Evolutionary conservation across 2,888 invertebrate species (phyloP).

Genomic region (Trachelus troglodyta): DNA sequence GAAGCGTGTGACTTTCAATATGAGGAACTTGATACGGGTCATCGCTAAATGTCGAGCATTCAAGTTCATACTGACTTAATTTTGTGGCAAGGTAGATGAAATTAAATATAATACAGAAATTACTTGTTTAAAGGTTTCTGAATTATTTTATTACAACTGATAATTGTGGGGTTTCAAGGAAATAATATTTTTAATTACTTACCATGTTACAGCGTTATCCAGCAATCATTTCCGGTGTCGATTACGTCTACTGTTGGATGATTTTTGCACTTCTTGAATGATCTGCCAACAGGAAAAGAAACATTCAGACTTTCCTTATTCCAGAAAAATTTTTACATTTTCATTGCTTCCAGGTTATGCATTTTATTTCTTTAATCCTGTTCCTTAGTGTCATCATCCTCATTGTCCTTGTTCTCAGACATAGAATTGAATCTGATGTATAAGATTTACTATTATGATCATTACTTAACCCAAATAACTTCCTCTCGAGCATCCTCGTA

Average conservation of each 20-base stretch:
- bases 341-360: neutral
- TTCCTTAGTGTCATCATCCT: neutral
- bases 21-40: neutral
- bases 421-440: neutral
- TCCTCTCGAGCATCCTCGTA: neutral
- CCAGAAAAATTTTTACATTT: neutral
- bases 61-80: neutral
- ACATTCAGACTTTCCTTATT: neutral
- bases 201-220: neutral
- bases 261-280: conserved; percentile 11
- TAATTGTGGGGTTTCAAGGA: neutral
- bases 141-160: neutral
- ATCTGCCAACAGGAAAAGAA: conserved; percentile 9
- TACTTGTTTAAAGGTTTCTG: neutral
- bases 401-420: neutral
- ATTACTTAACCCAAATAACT: neutral
- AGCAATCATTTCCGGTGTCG: conserved; percentile 6
- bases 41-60: neutral
- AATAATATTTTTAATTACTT: neutral
- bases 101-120: neutral
- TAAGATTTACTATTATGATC: neutral
- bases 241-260: conserved; percentile 4
- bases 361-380: neutral
- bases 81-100: neutral
- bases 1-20: neutral